Percentiles rank a stretch among this genome's conserved stretches.
Evolutionary conservation across 2,797 vertebrate genomes (phyloP).

Genomic region (Galagoides demidoff): DNA sequence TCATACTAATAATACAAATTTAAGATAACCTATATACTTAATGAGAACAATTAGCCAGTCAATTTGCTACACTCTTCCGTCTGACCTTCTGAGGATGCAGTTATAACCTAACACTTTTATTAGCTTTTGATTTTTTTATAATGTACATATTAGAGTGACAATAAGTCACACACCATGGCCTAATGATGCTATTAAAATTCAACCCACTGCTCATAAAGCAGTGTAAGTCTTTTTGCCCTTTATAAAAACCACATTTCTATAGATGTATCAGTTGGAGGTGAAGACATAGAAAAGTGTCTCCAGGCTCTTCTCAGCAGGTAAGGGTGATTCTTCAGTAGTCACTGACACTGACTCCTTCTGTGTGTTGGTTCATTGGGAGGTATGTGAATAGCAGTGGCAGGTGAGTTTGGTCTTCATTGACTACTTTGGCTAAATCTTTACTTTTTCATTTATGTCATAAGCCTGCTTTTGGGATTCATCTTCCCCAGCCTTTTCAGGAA

Average conservation of each 20-base stretch:
- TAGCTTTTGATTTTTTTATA: slow-evolving; percentile 73
- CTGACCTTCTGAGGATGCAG: slow-evolving; percentile 72
- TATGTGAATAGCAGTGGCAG: not conserved
- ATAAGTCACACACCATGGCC: slow-evolving; percentile 70
- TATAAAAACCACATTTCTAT: slow-evolving; percentile 56
- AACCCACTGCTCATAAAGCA: slow-evolving; percentile 64
- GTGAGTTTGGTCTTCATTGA: not conserved
- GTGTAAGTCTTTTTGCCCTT: slow-evolving; percentile 63
- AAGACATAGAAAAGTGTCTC: slow-evolving; percentile 5
- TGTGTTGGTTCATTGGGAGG: not conserved
- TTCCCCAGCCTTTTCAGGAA: not conserved
- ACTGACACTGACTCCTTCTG: not conserved
- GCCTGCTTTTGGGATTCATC: not conserved
- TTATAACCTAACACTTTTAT: slow-evolving; percentile 72
- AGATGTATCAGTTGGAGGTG: not conserved
- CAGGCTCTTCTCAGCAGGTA: not conserved
- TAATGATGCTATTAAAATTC: slow-evolving; percentile 80
- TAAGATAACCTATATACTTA: slow-evolving; percentile 62
- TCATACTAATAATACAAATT: slow-evolving; percentile 66
- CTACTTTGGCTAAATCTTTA: not conserved
- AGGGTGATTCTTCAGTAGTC: not conserved
- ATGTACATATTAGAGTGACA: slow-evolving; percentile 66
- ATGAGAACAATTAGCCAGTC: slow-evolving; percentile 77
- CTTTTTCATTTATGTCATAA: not conserved
- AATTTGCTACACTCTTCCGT: slow-evolving; percentile 68